Evolutionary conservation across 2,797 vertebrate species (phyloP), one percentile per base, ranked within the genome.

Genomic region (Phyllotis vaccarum): DNA sequence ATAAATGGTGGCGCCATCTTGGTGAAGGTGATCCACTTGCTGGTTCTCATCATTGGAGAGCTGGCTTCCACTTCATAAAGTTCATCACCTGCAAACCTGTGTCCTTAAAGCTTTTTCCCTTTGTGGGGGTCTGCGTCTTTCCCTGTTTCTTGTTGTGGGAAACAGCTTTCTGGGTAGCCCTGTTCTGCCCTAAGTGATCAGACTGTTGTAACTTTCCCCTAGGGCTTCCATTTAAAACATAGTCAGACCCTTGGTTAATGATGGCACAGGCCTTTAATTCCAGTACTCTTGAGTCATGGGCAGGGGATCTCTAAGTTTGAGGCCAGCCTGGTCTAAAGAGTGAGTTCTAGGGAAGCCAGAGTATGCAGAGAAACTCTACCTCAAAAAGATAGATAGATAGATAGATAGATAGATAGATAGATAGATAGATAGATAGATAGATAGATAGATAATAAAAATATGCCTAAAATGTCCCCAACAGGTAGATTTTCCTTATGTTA

Each of bases 71-170:
- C 66, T 68, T 91, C 81, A 80, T 72, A 89, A 91, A 78, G 16
- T 19, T 29, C 46, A 5, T 46, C 29, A 29, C 43, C 31, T 16
- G 27, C 56, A 58, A 86, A 82, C 19, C 52, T 14, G 6, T 43
- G 64, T 64, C 60, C 75, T 81, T 12, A 3, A 34, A 86, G 52
- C 12, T 54, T 86, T 76, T 40, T 40, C 31, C 54, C 49, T 1
- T 2, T 0, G 0, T n/a, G 29, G 43, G 34, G 13, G 12, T 34
- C 21, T 31, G 14, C 3, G 8, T 0, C 52, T 10, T 43, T 80
- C 29, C 58, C 1, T 0, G 13, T 31, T 72, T 54, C 78, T 13
- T 14, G 19, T 64, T 52, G n/a, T 29, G 16, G 27, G 74, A 89
- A 78, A 56, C 19, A 10, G 13, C 40, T 58, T 52, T 72, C n/a